These are phyloP conservation scores for Formica selysi DNA, from an alignment of 1,140 invertebrate species.

Conservation along the genomic window DNA sequence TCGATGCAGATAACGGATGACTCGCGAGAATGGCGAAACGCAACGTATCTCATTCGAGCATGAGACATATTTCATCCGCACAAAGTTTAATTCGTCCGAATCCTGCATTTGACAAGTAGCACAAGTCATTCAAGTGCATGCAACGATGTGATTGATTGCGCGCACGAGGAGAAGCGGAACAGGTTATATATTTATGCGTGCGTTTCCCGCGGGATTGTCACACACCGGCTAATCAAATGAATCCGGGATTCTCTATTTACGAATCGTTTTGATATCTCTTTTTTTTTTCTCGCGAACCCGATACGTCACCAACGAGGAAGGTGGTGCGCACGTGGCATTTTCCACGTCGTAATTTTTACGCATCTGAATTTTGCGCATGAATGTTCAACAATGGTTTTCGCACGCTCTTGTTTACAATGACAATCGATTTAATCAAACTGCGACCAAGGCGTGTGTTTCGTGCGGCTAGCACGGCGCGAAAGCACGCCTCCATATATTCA, in stretches of 20 bases:
- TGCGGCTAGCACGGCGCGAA: constrained; percentile 2
- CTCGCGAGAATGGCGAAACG: neutral
- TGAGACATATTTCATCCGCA: constrained; percentile 35
- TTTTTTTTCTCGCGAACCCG: constrained; percentile 43
- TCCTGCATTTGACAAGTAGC: constrained; percentile 60
- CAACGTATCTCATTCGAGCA: constrained; percentile 52
- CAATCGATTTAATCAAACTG: constrained; percentile 61
- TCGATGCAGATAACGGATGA: constrained; percentile 53
- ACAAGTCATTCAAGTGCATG: constrained; percentile 51
- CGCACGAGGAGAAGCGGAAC: neutral
- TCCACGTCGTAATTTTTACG: constrained; percentile 57
- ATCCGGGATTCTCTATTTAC: constrained; percentile 40
- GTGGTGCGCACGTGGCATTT: constrained; percentile 17
- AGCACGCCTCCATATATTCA: constrained; percentile 51
- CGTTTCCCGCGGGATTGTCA: constrained; percentile 49
- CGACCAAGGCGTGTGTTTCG: constrained; percentile 51
- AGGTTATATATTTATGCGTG: constrained; percentile 64
- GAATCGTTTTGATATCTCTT: constrained; percentile 16
- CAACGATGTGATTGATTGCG: constrained; percentile 59
- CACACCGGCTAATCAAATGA: constrained; percentile 44
- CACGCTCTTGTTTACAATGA: constrained; percentile 67
- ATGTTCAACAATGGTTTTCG: constrained; percentile 65
- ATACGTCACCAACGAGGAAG: constrained; percentile 44
- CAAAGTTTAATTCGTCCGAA: constrained; percentile 61
- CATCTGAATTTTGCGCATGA: constrained; percentile 67